Base-by-base conservation (phyloP, 2,888 invertebrate species). In the Luperina nickerlii region DNA sequence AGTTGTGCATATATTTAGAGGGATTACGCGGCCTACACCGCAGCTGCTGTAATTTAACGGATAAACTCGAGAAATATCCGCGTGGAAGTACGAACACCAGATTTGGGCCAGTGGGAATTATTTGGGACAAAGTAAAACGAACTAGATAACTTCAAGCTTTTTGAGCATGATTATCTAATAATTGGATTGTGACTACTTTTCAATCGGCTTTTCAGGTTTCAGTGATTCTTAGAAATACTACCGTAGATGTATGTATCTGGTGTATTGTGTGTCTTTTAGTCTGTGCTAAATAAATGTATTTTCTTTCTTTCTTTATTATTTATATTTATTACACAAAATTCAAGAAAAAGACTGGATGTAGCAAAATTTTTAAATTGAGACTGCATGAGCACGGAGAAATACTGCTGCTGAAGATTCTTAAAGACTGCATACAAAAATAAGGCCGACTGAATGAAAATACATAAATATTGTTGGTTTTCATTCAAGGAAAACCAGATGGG, bases 1-100 rank as follows among this genome's bases (percentile, higher is more conserved):
- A 95, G 96, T 96, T 96, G 92, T 93, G 96, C 95, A 96, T 96
- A 96, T 92, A 96, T 96, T 96, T 96, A 95, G 91, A 88, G 86
- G 94, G 94, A 95, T 96, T 95, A 96, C 92, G 85, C 81, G 84
- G 89, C 90, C 88, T 92, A 77, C 82, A 92, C 91, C 91, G 91
- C 91, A 92, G 92, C 92, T 92, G 93, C 90, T 93, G 92, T 93
- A 94, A 94, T 95, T 95, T 94, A 92, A 88, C 90, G 94, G 94
- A 93, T 95, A 93, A 95, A 95, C 94, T 94, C 91, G 82, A 92
- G 90, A 92, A 94, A 93, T 92, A 93, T 94, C 92, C 93, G 90
- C 93, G 92, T 93, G 82, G 90, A 91, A 94, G 90, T 91, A 91
- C 90, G 89, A 94, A 92, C 92, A 68, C 81, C 94, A 85, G 92